Conservation (phyloP, 2,797 vertebrate species). For the Okamejei kenojei region DNA sequence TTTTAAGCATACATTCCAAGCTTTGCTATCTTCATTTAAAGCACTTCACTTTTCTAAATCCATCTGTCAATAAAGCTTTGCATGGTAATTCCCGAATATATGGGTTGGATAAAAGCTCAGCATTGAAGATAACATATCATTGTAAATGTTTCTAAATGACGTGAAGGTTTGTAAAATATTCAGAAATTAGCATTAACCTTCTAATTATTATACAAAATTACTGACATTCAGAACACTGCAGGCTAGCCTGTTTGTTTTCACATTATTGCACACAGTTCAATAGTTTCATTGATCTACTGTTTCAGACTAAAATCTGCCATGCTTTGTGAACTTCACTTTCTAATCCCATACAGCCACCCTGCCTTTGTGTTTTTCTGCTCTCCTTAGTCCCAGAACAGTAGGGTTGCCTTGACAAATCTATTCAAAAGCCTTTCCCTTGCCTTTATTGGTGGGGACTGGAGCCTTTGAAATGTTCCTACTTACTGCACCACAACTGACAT, state of each 20-base stretch:
- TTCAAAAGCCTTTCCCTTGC: slow-evolving; percentile 77
- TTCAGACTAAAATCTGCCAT: slow-evolving; percentile 74
- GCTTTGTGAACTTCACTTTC: slow-evolving; percentile 77
- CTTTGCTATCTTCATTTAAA: slow-evolving; percentile 52
- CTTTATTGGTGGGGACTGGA: slow-evolving; percentile 81
- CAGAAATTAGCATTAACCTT: slow-evolving; percentile 49
- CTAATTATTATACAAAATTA: slow-evolving; percentile 49
- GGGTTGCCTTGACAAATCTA: slow-evolving; percentile 97
- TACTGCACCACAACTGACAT: slow-evolving; percentile 92
- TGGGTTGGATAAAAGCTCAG: slow-evolving; percentile 8
- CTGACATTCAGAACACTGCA: slow-evolving; percentile 53
- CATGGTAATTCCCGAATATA: slow-evolving; percentile 31
- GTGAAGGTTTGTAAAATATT: slow-evolving; percentile 47
- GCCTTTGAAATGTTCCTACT: slow-evolving; percentile 84
- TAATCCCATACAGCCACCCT: slow-evolving; percentile 81
- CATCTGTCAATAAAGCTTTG: slow-evolving; percentile 49
- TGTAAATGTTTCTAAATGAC: slow-evolving; percentile 28
- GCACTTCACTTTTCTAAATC: slow-evolving; percentile 44
- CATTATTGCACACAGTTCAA: slow-evolving; percentile 65
- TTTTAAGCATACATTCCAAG: slow-evolving; percentile 51
- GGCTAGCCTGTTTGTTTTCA: slow-evolving; percentile 69
- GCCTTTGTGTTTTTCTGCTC: slow-evolving; percentile 82
- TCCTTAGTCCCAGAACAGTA: slow-evolving; percentile 75
- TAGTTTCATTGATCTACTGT: slow-evolving; percentile 74
- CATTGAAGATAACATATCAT: slow-evolving; percentile 13